Conservation (phyloP, 1,140 invertebrate genomes). For the Papilio polyxenes region DNA sequence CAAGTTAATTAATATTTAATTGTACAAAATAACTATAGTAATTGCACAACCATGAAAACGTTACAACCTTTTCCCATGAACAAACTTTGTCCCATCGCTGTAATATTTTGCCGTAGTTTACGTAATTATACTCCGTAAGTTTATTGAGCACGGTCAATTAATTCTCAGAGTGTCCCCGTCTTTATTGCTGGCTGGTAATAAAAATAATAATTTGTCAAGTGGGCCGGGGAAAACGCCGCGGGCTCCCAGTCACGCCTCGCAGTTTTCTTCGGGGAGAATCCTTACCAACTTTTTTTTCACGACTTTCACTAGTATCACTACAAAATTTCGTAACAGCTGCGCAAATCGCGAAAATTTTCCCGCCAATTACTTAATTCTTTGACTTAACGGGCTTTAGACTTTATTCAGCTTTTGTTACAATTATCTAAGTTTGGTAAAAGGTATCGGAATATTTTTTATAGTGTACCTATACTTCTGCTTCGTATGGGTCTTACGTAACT, state of each 20-base stretch:
- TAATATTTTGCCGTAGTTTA: slow-evolving; percentile 26
- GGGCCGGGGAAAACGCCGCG: background rate
- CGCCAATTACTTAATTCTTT: slow-evolving; percentile 21
- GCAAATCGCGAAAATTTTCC: background rate
- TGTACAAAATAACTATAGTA: background rate
- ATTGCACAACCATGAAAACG: background rate
- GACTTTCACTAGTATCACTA: slow-evolving; percentile 17
- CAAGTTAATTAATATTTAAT: background rate
- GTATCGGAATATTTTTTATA: background rate
- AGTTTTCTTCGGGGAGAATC: slow-evolving; percentile 6
- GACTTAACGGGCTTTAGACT: background rate
- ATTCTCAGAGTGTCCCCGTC: slow-evolving; percentile 42
- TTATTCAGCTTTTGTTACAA: background rate
- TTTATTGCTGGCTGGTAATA: slow-evolving; percentile 45
- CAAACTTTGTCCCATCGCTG: slow-evolving; percentile 15
- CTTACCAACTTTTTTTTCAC: slow-evolving; percentile 29
- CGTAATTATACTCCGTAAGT: slow-evolving; percentile 36
- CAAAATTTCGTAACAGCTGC: slow-evolving; percentile 19
- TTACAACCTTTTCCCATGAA: slow-evolving; percentile 9
- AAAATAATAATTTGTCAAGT: slow-evolving; percentile 53
- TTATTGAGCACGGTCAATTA: slow-evolving; percentile 53
- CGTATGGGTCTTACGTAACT: too few species aligned
- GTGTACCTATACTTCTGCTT: background rate
- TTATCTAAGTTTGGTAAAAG: background rate
- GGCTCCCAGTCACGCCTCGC: slow-evolving; percentile 2